Conservation (phyloP, 2,888 invertebrate genomes). For the Bruchidius siliquastri region DNA sequence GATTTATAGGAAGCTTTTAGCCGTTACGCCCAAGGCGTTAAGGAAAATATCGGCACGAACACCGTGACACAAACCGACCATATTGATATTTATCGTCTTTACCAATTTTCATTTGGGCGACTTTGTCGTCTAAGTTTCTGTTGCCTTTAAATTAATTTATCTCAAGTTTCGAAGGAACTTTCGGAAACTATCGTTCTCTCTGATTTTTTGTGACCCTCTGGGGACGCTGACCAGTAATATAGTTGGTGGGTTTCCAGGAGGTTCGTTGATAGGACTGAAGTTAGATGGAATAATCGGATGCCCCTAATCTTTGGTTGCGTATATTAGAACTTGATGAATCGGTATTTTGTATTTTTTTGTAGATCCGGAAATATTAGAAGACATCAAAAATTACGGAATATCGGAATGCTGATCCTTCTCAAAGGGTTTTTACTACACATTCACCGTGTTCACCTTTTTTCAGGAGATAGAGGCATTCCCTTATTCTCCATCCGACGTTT, state of each 20-base stretch:
- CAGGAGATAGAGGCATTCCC: too few species aligned
- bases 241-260: not conserved
- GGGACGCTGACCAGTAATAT: not conserved
- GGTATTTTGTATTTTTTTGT: too few species aligned
- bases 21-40: not conserved
- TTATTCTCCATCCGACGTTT: too few species aligned
- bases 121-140: not conserved
- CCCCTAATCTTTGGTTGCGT: too few species aligned
- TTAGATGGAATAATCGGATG: too few species aligned
- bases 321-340: too few species aligned
- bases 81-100: not conserved
- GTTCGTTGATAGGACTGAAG: not conserved
- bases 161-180: not conserved
- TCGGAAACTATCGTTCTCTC: not conserved
- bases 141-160: not conserved
- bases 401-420: too few species aligned
- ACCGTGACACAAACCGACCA: not conserved
- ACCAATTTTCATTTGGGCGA: not conserved
- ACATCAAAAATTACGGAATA: too few species aligned
- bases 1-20: not conserved
- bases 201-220: not conserved
- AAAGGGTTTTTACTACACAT: too few species aligned
- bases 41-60: not conserved
- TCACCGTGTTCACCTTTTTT: too few species aligned
- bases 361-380: too few species aligned